Base-by-base conservation (phyloP, 1,140 invertebrate species). In the Ruditapes philippinarum region DNA sequence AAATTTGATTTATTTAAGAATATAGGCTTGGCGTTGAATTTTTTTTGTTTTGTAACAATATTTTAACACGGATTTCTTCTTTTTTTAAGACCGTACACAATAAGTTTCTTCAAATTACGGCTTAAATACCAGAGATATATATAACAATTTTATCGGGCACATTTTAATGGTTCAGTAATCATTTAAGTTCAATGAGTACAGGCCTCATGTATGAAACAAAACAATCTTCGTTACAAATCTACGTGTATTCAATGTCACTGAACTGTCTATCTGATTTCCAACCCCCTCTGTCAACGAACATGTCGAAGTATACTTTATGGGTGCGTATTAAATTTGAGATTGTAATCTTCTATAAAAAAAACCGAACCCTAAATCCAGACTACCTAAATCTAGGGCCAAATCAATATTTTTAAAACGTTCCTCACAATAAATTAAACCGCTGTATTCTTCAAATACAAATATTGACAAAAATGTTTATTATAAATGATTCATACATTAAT, bases 251-350 rank as follows among this genome's bases (percentile, higher is more conserved):
- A 88, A 22, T 19, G 42, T 17, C 57, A 40, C 4, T 68, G 60
- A 79, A 68, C 85, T 25, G 28, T 22, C n/a, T 73, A 45, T 79
- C 54, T 76, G 54, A 62, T 78, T 68, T 40, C 76, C 85, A 51
- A 65, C 74, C 85, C 85, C 85, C 76, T 88, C 84, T 88, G 85
- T 88, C 85, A 88, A 78, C 85, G 57, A 62, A 79, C 62, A 76
- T 49, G 70, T 38, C 76, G n/a, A 12, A 22, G 42, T 74, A 86
- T 88, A 73, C 19, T 88, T 88, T 88, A 88, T 88, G 73, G n/a
- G 45, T 49, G 22, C 17, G 40, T 49, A 51, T 84, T 51, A 78
- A 78, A 54, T 78, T 78, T 5, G 17, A 36, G 45, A 54, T 78
- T 36, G 1, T 51, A 51, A 70, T 70, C 65, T 70, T 17, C 17